phyloP scores from a whole-genome alignment of 2,797 vertebrate species.

The Lithobates sylvaticus region DNA sequence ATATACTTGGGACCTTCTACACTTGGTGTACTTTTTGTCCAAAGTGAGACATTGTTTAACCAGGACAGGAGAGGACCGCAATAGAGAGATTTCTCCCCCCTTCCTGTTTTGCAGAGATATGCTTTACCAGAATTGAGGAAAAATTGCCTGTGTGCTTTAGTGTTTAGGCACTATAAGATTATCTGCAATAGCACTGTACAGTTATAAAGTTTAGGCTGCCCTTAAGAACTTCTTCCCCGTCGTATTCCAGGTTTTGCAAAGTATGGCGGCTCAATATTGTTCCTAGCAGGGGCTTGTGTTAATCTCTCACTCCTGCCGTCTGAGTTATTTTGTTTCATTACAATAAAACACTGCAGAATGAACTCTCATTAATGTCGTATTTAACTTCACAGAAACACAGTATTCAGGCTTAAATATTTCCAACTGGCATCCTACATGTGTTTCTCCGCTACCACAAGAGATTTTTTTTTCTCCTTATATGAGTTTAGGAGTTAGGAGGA shows the following conservation, averaged over 20 bases:
- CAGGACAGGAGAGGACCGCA: too few species aligned
- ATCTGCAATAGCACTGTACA: not conserved
- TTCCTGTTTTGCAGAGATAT: too few species aligned
- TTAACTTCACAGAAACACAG: constrained; percentile 19
- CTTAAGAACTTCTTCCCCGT: constrained; percentile 7
- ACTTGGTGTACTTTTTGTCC: too few species aligned
- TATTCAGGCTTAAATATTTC: constrained; percentile 65
- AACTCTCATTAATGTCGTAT: constrained; percentile 45
- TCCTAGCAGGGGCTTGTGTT: constrained; percentile 71
- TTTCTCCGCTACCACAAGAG: constrained; percentile 3
- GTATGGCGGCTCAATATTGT: constrained; percentile 71
- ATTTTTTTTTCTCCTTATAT: constrained; percentile 40
- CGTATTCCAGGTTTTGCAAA: constrained; percentile 22
- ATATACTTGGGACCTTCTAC: too few species aligned
- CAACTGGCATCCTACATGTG: constrained; percentile 42
- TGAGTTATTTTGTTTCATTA: constrained; percentile 72
- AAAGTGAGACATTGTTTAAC: too few species aligned
- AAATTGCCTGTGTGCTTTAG: too few species aligned
- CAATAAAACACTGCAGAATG: constrained; percentile 58
- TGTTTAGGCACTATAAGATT: constrained; percentile 2
- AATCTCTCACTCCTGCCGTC: constrained; percentile 62
- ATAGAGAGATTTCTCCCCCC: too few species aligned
- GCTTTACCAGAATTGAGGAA: too few species aligned
- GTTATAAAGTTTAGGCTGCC: constrained; percentile 19
- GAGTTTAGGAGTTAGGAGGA: not conserved